Evolutionary conservation across 2,888 invertebrate genomes (phyloP), one percentile per base, ranked within the genome.

Genomic region (Prosapia bicincta): DNA sequence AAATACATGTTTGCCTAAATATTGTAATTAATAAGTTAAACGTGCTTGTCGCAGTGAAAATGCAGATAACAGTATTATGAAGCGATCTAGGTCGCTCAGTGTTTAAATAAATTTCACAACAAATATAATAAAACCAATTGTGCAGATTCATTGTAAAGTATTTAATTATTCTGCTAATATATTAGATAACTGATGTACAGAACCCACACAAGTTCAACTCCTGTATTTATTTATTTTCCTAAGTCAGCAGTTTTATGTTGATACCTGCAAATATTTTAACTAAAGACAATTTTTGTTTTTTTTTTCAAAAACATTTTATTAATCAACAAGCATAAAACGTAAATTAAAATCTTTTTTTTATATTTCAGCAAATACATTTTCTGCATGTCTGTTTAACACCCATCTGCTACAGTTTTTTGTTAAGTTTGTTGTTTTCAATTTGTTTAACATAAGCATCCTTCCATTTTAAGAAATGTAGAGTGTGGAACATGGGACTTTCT

Each of bases 61-160:
- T 74, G 54, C 43, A 54, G 65, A 74, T 69, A 26, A 73, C 32
- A 73, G 69, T 69, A 73, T 67, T 69, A 74, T 65, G 23, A 30
- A 74, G 74, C 69, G 69, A 30, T 38, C 24, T 73, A 38, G 67
- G 73, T 73, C 73, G 68, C 69, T 54, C 54, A 38, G 69, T 69
- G 74, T 74, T 69, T 30, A 69, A 74, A 43, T 67, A 43, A 26
- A 28, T 69, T 54, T 69, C 69, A 74, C 69, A 69, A 74, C 54
- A 30, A 74, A 68, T 73, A 54, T 54, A 74, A 74, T 74, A 74
- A 74, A 74, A 74, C 74, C 38, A 74, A 74, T 69, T 74, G 69
- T 74, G 74, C 74, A 69, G 66, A 74, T 69, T 43, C 20, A 54
- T 54, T 54, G 15, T 38, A 38, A 9, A 38, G 38, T 38, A 38